Evolutionary conservation across 1,140 invertebrate genomes (phyloP).

Genomic region (Pseudomyrmex gracilis): DNA sequence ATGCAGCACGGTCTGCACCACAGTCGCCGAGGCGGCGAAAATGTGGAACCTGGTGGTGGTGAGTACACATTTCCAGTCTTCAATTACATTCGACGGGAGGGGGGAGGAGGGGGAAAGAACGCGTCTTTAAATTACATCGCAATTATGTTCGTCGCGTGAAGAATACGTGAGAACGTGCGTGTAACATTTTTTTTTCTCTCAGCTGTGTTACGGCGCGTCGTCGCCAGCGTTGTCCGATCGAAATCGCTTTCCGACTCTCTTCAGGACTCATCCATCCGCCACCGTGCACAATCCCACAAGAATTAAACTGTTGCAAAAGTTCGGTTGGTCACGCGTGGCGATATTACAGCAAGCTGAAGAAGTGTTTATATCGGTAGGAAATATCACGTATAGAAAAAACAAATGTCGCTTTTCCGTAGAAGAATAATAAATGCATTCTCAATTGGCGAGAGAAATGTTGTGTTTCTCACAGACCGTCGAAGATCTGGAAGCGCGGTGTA

Average conservation of each 20-base stretch:
- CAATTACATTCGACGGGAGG: not conserved
- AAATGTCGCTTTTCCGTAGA: too few relatives aligned
- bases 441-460: not conserved
- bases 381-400: not conserved
- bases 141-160: not conserved
- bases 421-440: too few relatives aligned
- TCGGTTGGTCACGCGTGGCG: slow-evolving; percentile 98
- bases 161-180: not conserved
- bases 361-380: slow-evolving; percentile 98
- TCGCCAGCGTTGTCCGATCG: slow-evolving; percentile 99
- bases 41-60: slow-evolving; percentile 99
- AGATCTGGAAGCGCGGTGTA: slow-evolving; percentile 97
- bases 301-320: slow-evolving; percentile 98
- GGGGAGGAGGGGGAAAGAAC: too few relatives aligned
- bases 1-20: slow-evolving; percentile 99
- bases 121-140: not conserved
- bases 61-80: slow-evolving; percentile 82
- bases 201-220: slow-evolving; percentile 99
- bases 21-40: slow-evolving; percentile 99
- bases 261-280: slow-evolving; percentile 99
- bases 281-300: slow-evolving; percentile 99
- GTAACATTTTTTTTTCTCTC: slow-evolving; percentile 72
- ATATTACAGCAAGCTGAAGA: slow-evolving; percentile 99
- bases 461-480: slow-evolving; percentile 93
- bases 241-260: slow-evolving; percentile 98